Base-by-base conservation (phyloP, 2,888 invertebrate genomes). In the Pyrrhia umbra region DNA sequence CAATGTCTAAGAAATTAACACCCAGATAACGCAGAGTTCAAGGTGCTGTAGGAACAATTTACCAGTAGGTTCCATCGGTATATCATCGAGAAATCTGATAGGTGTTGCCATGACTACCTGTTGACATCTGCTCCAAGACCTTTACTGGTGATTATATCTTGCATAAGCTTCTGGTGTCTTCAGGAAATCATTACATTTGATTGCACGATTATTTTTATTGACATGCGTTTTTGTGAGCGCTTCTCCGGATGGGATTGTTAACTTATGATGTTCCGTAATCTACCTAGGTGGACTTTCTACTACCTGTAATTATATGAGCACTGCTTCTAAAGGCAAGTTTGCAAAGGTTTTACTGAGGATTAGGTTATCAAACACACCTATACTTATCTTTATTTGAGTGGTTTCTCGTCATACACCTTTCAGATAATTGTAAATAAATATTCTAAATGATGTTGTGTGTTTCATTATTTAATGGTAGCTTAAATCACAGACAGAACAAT, bases 111-210 rank as follows among this genome's bases (percentile, higher is more conserved):
- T 62, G 40, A 43, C 52, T 40, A 27, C 54, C 55, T 58, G 21
- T 62, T 69, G 47, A 47, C 60, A 58, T 56, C 20, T 16, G 58
- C 56, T 68, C 46, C 1, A 25, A 27, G 45, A 25, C 40, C 30
- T 58, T 72, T 39, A 43, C 42, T 39, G 54, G 25, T 60, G 42
- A 60, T 68, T 56, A 40, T 45, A 2, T 43, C 45, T 73, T 73
- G 46, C 59, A 55, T 73, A 69, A 73, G 49, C 43, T 21, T 18
- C 16, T 37, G 20, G 25, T 39, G 34, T 43, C 21, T 58, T 49
- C 20, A 64, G 65, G 69, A 73, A 73, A 60, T 69, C 56, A 65
- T 73, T 73, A 65, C 5, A 0, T 0, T 8, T 68, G 68, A 72
- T 65, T 64, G 55, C 58, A 56, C 18, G 21, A 51, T 34, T 23